A percentile compares a stretch with the other conserved stretches of the same genome.
Evolutionary conservation across 2,797 vertebrate species (phyloP).

Genomic region (Ficedula albicollis): DNA sequence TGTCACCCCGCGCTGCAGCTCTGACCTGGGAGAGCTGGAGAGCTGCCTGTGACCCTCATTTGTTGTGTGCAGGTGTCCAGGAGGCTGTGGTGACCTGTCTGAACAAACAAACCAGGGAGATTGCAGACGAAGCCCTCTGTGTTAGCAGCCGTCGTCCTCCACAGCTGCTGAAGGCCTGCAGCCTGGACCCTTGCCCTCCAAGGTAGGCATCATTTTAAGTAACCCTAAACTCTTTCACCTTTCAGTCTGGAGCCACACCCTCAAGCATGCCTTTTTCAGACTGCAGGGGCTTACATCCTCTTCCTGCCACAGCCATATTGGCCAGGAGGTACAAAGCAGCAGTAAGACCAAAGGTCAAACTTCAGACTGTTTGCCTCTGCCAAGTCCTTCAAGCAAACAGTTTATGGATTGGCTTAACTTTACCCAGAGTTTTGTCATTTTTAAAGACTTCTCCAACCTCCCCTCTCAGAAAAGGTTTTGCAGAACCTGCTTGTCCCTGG

Average conservation of each 20-base stretch:
- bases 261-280: neutral
- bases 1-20: neutral
- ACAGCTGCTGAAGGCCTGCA: conserved; percentile 87
- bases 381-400: neutral
- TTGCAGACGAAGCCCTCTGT: conserved; percentile 82
- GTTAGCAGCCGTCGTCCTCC: conserved; percentile 86
- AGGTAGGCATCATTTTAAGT: conserved; percentile 76
- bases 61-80: conserved; percentile 86
- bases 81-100: conserved; percentile 93
- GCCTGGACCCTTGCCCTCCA: conserved; percentile 87
- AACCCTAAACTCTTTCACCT: neutral
- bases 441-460: neutral
- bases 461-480: neutral
- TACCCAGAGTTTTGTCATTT: neutral
- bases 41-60: conserved; percentile 40
- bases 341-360: neutral
- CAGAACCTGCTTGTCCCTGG: neutral
- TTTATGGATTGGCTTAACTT: neutral
- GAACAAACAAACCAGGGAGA: conserved; percentile 92
- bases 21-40: neutral
- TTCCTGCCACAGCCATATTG: neutral
- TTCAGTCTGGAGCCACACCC: neutral
- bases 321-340: neutral
- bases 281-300: neutral
- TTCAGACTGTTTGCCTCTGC: neutral